A percentile compares a stretch with the other conserved stretches of the same genome.
Evolutionary conservation across 2,113 vertebrate species (phyloP).

Genomic region (Bucco capensis): DNA sequence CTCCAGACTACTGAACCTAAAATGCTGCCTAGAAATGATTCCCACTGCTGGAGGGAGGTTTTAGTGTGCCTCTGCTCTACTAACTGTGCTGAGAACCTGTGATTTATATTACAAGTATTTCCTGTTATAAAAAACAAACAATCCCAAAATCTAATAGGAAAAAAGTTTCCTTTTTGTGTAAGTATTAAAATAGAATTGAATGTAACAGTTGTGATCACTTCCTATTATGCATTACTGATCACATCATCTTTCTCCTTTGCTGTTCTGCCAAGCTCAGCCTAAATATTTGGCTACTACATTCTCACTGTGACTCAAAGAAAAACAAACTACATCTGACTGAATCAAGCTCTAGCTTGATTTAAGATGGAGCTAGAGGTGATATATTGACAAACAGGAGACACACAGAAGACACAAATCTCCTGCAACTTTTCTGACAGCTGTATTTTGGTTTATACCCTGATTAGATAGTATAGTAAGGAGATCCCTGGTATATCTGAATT

Average conservation of each 20-base stretch:
- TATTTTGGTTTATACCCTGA: not conserved
- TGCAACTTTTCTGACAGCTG: not conserved
- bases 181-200: constrained; percentile 67
- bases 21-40: constrained; percentile 69
- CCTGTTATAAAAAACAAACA: constrained; percentile 42
- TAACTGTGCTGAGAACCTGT: constrained; percentile 57
- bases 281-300: not conserved
- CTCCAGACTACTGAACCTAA: constrained; percentile 63
- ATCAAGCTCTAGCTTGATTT: constrained; percentile 26
- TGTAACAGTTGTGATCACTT: constrained; percentile 50
- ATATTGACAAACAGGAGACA: not conserved
- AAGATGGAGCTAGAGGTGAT: not conserved
- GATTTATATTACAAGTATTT: constrained; percentile 71
- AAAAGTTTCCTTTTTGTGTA: constrained; percentile 1
- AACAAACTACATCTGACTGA: not conserved
- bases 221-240: constrained; percentile 50
- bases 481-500: not conserved
- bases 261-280: not conserved
- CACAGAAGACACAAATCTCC: not conserved
- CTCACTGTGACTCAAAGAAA: not conserved
- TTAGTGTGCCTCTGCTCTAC: constrained; percentile 66
- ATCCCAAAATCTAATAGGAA: constrained; percentile 40
- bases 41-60: constrained; percentile 53
- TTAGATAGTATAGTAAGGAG: not conserved
- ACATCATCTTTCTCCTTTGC: not conserved